A percentile compares a stretch with the other conserved stretches of the same genome.
phyloP scores from a whole-genome alignment of 92 coral and sea anemone species.

The Parazoanthus swiftii region DNA sequence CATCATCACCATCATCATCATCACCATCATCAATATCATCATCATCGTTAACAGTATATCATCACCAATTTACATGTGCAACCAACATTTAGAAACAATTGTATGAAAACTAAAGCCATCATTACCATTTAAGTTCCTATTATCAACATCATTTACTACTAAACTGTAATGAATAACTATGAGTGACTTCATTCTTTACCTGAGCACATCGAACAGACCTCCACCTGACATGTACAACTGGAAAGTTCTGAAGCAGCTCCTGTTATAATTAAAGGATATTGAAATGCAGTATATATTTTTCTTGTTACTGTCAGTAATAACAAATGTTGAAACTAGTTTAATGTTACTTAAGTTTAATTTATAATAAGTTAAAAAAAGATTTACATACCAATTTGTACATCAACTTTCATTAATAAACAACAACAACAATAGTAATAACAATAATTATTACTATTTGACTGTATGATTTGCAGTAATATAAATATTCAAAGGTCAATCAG shows the following conservation, averaged over 20 bases:
- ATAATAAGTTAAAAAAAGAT: neutral
- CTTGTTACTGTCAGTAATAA: no score
- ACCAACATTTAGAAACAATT: no score
- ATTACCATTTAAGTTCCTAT: no score
- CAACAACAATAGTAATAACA: neutral
- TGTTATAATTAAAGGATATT: constrained; percentile 19
- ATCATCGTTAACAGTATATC: neutral
- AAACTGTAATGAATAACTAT: neutral
- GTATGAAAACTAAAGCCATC: no score
- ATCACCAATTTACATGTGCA: neutral
- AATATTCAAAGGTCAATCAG: no score
- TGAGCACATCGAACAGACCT: constrained; percentile 77
- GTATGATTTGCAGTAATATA: no score
- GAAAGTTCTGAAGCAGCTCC: constrained; percentile 77
- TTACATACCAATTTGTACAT: neutral
- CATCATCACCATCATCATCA: no score
- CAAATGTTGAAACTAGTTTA: no score
- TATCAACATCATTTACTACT: neutral
- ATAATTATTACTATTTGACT: neutral
- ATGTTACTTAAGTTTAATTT: no score
- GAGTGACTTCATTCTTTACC: constrained; percentile 35
- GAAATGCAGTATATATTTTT: neutral
- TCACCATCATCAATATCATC: no score
- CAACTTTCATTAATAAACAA: no score
- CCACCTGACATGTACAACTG: constrained; percentile 76